Conservation (phyloP, 2,797 vertebrate species). For the Halcyon badia region DNA sequence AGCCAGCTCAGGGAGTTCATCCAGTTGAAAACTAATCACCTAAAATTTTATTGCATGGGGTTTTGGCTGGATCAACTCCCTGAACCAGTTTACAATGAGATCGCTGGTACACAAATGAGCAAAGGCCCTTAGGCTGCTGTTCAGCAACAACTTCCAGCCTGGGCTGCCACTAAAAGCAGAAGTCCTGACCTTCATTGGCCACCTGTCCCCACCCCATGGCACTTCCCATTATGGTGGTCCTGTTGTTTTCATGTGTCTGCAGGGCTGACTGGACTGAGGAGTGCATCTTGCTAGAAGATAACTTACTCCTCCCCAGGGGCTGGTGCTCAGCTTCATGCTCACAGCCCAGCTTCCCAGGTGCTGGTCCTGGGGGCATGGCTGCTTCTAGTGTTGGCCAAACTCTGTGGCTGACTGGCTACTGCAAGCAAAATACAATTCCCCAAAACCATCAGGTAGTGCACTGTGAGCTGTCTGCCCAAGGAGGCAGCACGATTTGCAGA, state of each 20-base stretch:
- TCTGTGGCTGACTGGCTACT: rapidly evolving
- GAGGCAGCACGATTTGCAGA: background rate
- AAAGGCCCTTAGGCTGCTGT: background rate
- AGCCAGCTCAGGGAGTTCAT: conserved; percentile 43
- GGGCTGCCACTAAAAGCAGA: background rate
- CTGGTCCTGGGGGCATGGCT: background rate
- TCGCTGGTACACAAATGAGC: background rate
- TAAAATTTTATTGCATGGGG: background rate
- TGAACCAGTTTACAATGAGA: conserved; percentile 42
- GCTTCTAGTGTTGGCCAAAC: background rate
- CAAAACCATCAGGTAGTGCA: background rate
- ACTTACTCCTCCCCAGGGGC: background rate
- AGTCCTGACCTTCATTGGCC: background rate
- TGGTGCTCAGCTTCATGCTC: background rate
- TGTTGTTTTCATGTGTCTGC: background rate
- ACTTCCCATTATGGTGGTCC: background rate
- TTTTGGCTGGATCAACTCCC: conserved; percentile 44
- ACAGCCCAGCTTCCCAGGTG: background rate
- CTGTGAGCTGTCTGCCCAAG: background rate
- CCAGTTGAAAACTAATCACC: conserved; percentile 38
- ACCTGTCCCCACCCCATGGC: background rate
- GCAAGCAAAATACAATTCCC: background rate
- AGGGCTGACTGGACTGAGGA: background rate
- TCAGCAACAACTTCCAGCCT: background rate
- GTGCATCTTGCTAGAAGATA: background rate